Conservation (phyloP, 2,888 invertebrate species). For the Trilocha varians region DNA sequence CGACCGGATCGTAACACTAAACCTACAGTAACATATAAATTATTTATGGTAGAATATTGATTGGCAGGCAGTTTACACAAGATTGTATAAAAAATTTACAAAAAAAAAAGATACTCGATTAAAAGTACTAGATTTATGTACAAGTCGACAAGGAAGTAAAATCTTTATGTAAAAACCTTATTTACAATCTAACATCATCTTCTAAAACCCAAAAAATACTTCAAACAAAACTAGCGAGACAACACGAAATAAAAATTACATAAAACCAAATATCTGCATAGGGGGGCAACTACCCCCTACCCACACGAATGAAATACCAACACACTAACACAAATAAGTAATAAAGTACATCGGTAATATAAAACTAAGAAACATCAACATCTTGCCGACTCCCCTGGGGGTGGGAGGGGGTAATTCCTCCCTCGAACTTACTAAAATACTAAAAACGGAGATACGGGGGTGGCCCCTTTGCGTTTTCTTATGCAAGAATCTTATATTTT, state of each 20-base stretch:
- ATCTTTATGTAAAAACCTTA: no score
- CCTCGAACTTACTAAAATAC: slow-evolving; percentile 74
- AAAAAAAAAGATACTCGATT: no score
- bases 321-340: slow-evolving; percentile 68
- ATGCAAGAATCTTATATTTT: slow-evolving; percentile 73
- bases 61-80: no score
- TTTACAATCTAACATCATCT: no score
- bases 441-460: slow-evolving; percentile 73
- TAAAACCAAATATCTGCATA: slow-evolving; percentile 48
- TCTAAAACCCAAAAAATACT: background rate
- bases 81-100: no score
- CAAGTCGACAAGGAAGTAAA: no score
- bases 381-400: slow-evolving; percentile 47
- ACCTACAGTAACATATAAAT: background rate
- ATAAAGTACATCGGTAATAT: slow-evolving; percentile 72
- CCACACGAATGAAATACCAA: slow-evolving; percentile 35
- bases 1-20: background rate
- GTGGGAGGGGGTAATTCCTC: slow-evolving; percentile 56
- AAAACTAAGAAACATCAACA: slow-evolving; percentile 75
- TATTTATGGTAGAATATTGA: background rate
- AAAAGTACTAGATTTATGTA: no score
- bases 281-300: slow-evolving; percentile 34
- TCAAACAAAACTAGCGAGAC: slow-evolving; percentile 3
- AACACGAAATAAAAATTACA: slow-evolving; percentile 3
- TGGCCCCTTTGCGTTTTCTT: slow-evolving; percentile 60